A percentile compares a stretch with the other conserved stretches of the same genome.
Evolutionary conservation across 1,140 invertebrate species (phyloP).

Genomic region (Tetramorium parvispinum): DNA sequence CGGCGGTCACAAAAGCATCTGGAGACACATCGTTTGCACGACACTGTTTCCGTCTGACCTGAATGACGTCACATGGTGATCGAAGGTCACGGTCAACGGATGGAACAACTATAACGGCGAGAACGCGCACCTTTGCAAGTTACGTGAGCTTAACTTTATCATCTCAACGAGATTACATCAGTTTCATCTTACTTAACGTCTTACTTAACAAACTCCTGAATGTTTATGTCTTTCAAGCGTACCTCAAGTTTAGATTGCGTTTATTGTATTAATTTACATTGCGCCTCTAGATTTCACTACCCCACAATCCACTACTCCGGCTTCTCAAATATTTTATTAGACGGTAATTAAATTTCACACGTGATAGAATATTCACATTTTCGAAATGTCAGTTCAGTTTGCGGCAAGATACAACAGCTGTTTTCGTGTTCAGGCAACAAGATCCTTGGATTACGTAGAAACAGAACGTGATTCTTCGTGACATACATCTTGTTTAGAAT

Average conservation of each 20-base stretch:
- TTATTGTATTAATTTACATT: not conserved
- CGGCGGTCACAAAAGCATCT: slow-evolving; percentile 15
- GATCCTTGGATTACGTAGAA: not conserved
- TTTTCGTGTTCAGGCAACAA: not conserved
- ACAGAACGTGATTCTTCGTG: not conserved
- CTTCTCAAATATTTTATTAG: not conserved
- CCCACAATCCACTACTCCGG: not conserved
- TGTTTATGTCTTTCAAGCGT: not conserved
- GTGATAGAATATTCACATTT: not conserved
- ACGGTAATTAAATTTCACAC: not conserved
- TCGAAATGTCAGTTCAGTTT: not conserved
- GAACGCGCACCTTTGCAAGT: not conserved
- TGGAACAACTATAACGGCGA: not conserved
- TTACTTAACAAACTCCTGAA: not conserved
- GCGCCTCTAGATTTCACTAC: not conserved
- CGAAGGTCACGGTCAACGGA: slow-evolving; percentile 60
- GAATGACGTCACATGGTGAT: slow-evolving; percentile 45
- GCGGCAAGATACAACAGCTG: not conserved
- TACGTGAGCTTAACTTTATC: not conserved
- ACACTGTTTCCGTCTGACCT: slow-evolving; percentile 36
- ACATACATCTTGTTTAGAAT: not conserved
- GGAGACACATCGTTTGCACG: slow-evolving; percentile 28
- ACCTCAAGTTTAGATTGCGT: not conserved
- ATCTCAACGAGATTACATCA: not conserved
- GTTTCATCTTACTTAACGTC: not conserved